Percentiles rank a stretch among this genome's conserved stretches.
Evolutionary conservation across 35 echinoderm and acorn worm genomes (phyloP).

Genomic region (Stichopus chloronotus): DNA sequence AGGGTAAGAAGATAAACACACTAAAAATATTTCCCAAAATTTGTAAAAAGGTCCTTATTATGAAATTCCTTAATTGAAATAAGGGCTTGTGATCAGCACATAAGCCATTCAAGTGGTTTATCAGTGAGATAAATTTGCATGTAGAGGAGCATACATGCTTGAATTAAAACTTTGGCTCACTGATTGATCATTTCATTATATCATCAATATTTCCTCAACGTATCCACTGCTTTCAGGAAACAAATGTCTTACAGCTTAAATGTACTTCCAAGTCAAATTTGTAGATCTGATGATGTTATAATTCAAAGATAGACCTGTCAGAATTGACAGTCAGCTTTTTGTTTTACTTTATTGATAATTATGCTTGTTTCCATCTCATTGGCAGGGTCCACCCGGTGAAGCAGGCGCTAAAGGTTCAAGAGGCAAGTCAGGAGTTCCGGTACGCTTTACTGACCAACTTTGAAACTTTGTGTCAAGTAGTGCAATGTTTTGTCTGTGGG

Average conservation of each 20-base stretch:
- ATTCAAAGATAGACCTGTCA: no score
- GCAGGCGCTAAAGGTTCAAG: constrained; percentile 44
- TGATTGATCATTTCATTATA: no score
- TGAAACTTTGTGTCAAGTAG: neutral
- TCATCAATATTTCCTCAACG: no score
- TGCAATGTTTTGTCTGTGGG: neutral
- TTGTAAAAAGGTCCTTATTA: neutral
- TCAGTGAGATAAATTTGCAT: no score
- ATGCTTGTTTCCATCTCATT: neutral
- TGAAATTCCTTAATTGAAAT: neutral
- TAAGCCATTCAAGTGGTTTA: no score
- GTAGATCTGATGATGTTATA: no score
- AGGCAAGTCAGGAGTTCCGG: constrained; percentile 57
- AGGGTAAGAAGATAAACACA: neutral
- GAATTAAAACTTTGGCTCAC: no score
- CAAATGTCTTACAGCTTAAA: no score
- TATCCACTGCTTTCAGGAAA: no score
- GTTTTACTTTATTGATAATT: neutral
- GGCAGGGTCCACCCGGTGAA: constrained; percentile 34
- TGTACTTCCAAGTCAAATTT: no score
- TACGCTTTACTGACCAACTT: constrained; percentile 17
- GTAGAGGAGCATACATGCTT: no score
- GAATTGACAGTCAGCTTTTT: no score
- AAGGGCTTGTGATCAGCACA: neutral
- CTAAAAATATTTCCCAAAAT: neutral